phyloP scores from a whole-genome alignment of 2,797 vertebrate genomes.

The Morus bassanus region DNA sequence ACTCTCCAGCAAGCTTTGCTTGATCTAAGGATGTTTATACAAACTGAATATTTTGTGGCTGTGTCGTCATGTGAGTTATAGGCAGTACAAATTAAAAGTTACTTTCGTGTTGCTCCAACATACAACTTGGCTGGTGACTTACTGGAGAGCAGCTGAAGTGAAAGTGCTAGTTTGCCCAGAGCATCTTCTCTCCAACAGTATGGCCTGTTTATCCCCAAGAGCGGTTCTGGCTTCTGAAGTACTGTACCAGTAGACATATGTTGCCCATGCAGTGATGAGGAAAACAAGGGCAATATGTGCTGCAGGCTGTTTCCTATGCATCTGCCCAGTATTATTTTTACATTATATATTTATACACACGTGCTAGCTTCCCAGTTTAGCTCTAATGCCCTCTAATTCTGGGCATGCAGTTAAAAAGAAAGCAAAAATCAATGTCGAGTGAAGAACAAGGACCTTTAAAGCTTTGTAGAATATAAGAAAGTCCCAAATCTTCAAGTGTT shows the following conservation, averaged over 20 bases:
- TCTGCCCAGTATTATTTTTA: conserved; percentile 69
- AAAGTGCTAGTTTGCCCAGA: not conserved
- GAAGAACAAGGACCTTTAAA: not conserved
- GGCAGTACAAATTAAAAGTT: conserved; percentile 18
- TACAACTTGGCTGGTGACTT: not conserved
- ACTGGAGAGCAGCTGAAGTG: not conserved
- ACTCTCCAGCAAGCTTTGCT: conserved; percentile 16
- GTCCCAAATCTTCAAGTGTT: not conserved
- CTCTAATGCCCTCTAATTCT: conserved; percentile 53
- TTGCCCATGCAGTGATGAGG: conserved; percentile 57
- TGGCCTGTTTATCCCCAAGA: conserved; percentile 20
- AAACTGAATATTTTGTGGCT: not conserved
- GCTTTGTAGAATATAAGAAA: not conserved
- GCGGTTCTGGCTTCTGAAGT: not conserved
- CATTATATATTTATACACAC: conserved; percentile 37
- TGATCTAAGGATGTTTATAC: conserved; percentile 44
- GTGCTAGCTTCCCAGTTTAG: conserved; percentile 47
- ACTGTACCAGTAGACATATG: conserved; percentile 38
- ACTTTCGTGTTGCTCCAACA: not conserved
- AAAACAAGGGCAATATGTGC: conserved; percentile 65
- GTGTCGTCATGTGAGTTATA: not conserved
- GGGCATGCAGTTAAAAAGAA: not conserved
- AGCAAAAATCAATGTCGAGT: not conserved
- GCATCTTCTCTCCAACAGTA: not conserved
- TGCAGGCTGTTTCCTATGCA: conserved; percentile 59